phyloP scores from a whole-genome alignment of 2,888 invertebrate genomes.

The Eretmocerus hayati region DNA sequence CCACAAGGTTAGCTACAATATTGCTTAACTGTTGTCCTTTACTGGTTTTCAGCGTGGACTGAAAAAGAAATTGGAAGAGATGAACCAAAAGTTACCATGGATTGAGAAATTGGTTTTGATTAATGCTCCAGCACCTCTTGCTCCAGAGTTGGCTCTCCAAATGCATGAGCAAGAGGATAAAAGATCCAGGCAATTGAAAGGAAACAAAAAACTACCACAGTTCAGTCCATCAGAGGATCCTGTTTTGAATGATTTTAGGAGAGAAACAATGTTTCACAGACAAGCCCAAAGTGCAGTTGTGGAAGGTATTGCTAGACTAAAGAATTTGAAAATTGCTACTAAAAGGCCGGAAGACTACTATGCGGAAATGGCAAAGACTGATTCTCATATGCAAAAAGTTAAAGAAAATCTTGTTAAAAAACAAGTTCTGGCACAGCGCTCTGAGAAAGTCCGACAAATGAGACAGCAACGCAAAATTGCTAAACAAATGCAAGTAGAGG shows the following conservation, averaged over 20 bases:
- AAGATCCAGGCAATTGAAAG: conserved; percentile 58
- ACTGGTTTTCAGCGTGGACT: conserved; percentile 51
- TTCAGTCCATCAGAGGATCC: conserved; percentile 66
- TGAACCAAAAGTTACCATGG: conserved; percentile 74
- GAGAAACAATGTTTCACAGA: conserved; percentile 81
- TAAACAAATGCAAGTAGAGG: conserved; percentile 80
- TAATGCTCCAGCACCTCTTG: conserved; percentile 70
- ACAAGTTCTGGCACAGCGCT: conserved; percentile 76
- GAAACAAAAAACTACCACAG: conserved; percentile 62
- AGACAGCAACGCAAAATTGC: conserved; percentile 88
- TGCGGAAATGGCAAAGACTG: conserved; percentile 98
- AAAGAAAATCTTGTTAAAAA: conserved; percentile 75
- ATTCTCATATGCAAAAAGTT: conserved; percentile 95
- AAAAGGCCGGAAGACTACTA: conserved; percentile 92
- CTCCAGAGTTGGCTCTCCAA: conserved; percentile 75
- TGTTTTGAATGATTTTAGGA: conserved; percentile 81
- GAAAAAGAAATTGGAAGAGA: conserved; percentile 63
- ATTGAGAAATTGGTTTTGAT: conserved; percentile 75
- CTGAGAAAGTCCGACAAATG: conserved; percentile 84
- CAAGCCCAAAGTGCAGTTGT: conserved; percentile 83
- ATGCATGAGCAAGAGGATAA: conserved; percentile 69
- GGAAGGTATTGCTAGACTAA: conserved; percentile 70
- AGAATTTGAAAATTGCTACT: conserved; percentile 68
- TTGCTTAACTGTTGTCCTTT: conserved; percentile 4
- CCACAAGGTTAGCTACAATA: no score